These are phyloP conservation scores for Tromatobia lineatoria DNA, from an alignment of 2,888 invertebrate genomes.

Conservation along the genomic window DNA sequence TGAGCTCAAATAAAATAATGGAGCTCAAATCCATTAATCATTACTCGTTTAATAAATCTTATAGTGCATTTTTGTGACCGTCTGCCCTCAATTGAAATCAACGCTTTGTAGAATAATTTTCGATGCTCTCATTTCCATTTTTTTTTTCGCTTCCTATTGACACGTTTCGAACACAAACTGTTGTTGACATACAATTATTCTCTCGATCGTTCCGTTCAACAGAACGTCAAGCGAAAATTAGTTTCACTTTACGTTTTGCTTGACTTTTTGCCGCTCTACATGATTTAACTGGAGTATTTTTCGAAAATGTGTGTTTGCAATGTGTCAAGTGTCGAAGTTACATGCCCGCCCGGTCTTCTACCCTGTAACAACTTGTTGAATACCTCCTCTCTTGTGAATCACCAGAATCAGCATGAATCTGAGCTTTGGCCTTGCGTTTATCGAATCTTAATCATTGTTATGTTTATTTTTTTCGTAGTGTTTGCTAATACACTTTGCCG, in stretches of 20 bases:
- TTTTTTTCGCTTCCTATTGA: constrained; percentile 23
- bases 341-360: constrained; percentile 41
- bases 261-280: not conserved
- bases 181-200: constrained; percentile 1
- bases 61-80: constrained; percentile 8
- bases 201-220: not conserved
- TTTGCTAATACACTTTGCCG: constrained; percentile 17
- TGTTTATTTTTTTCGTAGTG: constrained; percentile 19
- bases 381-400: constrained; percentile 77
- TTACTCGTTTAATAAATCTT: not conserved
- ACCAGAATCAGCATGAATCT: constrained; percentile 73
- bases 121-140: constrained; percentile 18
- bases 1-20: no score
- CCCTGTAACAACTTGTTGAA: constrained; percentile 84
- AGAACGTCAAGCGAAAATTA: no score
- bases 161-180: constrained; percentile 20
- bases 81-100: not conserved
- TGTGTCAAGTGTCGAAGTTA: constrained; percentile 31
- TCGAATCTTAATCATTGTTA: constrained; percentile 42
- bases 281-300: not conserved
- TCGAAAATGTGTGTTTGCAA: constrained; percentile 16
- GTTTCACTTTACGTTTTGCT: not conserved
- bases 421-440: constrained; percentile 43
- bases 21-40: no score
- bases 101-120: constrained; percentile 39